These are phyloP conservation scores for Drymodes brunneopygia DNA, from an alignment of 2,113 vertebrate species.

Conservation along the genomic window DNA sequence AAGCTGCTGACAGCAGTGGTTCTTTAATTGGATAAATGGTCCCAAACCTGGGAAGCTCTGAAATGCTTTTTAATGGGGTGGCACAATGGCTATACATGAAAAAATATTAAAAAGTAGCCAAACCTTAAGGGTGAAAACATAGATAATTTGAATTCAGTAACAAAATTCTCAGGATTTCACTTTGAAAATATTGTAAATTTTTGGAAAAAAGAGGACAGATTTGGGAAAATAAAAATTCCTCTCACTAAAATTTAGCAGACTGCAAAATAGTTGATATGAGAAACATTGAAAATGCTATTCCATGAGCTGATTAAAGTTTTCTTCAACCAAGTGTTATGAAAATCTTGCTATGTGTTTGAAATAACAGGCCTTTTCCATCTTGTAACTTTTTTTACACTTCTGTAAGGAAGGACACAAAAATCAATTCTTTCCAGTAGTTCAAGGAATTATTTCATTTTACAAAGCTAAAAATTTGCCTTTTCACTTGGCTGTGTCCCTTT, in stretches of 20 bases:
- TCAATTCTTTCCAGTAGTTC: not conserved
- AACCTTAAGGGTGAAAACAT: not conserved
- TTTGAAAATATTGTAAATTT: not conserved
- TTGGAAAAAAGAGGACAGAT: not conserved
- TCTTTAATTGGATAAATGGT: not conserved
- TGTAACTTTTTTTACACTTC: not conserved
- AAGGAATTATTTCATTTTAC: not conserved
- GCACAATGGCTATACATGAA: not conserved
- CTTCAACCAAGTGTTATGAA: not conserved
- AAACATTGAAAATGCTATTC: not conserved
- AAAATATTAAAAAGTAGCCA: not conserved
- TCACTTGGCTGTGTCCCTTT: not conserved
- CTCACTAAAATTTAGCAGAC: not conserved
- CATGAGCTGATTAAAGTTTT: not conserved
- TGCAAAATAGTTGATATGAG: not conserved
- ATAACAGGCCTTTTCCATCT: not conserved
- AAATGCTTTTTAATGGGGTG: not conserved
- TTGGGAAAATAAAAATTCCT: not conserved
- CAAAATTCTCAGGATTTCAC: not conserved
- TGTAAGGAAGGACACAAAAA: slow-evolving; percentile 12
- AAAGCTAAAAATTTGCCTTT: not conserved
- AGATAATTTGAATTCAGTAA: not conserved
- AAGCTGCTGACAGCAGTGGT: not conserved
- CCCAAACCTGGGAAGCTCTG: not conserved
- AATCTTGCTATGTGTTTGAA: not conserved